Evolutionary conservation across 2,888 invertebrate species (phyloP), one percentile per base, ranked within the genome.

Genomic region (Ceratothoa steindachneri): DNA sequence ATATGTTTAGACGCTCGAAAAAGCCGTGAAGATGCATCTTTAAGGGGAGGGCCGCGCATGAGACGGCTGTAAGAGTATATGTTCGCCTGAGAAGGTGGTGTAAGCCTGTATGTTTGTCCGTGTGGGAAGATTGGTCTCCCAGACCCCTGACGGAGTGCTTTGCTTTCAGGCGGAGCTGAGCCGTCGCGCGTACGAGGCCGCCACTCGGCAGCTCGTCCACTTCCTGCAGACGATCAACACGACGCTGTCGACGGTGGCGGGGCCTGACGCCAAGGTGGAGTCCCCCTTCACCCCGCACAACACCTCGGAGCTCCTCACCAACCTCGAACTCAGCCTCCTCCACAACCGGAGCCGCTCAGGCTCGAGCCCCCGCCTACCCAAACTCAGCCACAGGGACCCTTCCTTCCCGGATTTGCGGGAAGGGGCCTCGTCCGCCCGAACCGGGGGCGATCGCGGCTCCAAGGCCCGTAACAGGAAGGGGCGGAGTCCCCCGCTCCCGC

Each of bases 121-220:
- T n/a, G n/a, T n/a, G n/a, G n/a, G n/a, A n/a, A n/a, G n/a, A n/a
- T n/a, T n/a, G n/a, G n/a, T n/a, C n/a, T n/a, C n/a, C n/a, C n/a
- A n/a, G n/a, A n/a, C n/a, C n/a, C n/a, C n/a, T n/a, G n/a, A n/a
- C n/a, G n/a, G 15, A 41, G 41, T 41, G 41, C 15, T 41, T 1
- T 60, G n/a, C n/a, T 53, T 27, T 24, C 67, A 76, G 76, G 76
- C 76, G 55, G 76, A 76, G 15, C 70, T 70, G 19, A 76, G 76
- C 60, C 69, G 76, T 30, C 76, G 68, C 30, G 73, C 76, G n/a
- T 76, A 76, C 27, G 76, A 76, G 64, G 72, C 76, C 4, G 76
- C 76, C 29, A 76, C 76, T 7, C 66, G 73, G 27, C 76, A 76
- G 68, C 53, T 76, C 12, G 76, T 76, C 24, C 73, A 76, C 28